Evolutionary conservation across 2,113 vertebrate species (phyloP).

Genomic region (Scolopax mira): DNA sequence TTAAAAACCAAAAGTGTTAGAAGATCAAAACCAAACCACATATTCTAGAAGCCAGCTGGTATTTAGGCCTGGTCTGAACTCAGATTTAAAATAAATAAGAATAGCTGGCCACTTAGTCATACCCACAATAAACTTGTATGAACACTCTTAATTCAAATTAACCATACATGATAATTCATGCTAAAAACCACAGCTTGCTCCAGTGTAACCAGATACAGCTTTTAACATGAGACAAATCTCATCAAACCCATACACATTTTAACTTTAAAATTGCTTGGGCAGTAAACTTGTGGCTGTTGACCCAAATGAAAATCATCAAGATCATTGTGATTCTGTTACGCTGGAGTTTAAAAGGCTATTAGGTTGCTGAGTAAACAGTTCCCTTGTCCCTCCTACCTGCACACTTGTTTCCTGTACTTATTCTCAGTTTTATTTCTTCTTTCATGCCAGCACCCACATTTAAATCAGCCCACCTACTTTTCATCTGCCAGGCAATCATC

Average conservation of each 20-base stretch:
- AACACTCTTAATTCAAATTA: background rate
- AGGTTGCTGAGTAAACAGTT: slow-evolving; percentile 19
- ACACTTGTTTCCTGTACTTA: slow-evolving; percentile 47
- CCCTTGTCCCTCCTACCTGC: background rate
- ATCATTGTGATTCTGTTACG: background rate
- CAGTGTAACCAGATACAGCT: background rate
- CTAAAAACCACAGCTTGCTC: background rate
- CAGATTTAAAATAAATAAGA: background rate
- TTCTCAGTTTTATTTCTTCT: slow-evolving; percentile 46
- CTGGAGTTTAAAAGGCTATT: background rate
- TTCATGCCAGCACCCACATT: slow-evolving; percentile 25
- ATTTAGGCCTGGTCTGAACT: background rate
- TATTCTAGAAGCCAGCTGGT: background rate
- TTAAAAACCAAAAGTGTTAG: background rate
- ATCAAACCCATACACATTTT: background rate
- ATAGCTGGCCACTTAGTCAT: background rate
- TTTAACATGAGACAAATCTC: background rate
- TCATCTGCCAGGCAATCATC: slow-evolving; percentile 44
- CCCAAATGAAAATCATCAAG: background rate
- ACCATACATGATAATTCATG: background rate
- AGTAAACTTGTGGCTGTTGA: background rate
- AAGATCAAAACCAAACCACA: background rate
- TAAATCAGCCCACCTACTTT: slow-evolving; percentile 49
- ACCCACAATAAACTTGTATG: background rate
- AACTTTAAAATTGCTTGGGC: background rate